These are phyloP conservation scores for Eulemur coronatus DNA, from an alignment of 2,797 vertebrate genomes.

Conservation along the genomic window DNA sequence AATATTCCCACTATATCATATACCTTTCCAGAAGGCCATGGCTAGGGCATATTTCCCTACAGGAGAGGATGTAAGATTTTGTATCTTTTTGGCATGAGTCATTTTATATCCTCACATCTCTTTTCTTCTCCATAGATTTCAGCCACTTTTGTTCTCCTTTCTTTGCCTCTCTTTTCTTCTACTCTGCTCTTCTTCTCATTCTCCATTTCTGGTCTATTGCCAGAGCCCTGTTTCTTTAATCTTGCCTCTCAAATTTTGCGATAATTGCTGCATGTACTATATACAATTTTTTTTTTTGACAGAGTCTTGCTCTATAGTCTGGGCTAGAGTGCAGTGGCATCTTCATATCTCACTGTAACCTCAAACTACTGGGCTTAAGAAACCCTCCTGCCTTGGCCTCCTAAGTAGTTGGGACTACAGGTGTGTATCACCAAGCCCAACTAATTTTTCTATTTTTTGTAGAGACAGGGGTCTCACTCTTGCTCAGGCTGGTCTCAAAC, in stretches of 20 bases:
- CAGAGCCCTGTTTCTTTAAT: not conserved
- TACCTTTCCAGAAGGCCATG: not conserved
- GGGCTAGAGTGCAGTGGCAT: not conserved
- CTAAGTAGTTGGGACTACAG: too few relatives aligned
- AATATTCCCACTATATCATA: not conserved
- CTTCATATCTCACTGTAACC: not conserved
- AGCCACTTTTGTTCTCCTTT: not conserved
- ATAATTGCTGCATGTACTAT: not conserved
- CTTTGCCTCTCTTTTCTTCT: not conserved
- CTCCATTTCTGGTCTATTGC: not conserved
- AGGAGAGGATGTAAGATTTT: not conserved
- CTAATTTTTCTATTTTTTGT: too few relatives aligned
- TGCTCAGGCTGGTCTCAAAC: not conserved
- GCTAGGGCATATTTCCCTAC: rapidly evolving
- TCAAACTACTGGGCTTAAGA: not conserved
- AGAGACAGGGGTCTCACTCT: too few relatives aligned
- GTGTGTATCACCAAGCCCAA: too few relatives aligned
- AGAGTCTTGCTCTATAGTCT: not conserved
- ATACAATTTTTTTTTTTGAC: not conserved
- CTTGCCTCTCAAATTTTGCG: not conserved
- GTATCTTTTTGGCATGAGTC: not conserved
- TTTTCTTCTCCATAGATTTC: not conserved
- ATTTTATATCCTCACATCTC: not conserved
- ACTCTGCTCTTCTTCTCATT: not conserved
- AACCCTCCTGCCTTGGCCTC: too few relatives aligned